These are phyloP conservation scores for Ptychobarbus kaznakovi DNA, from an alignment of 2,797 vertebrate species.

Conservation along the genomic window DNA sequence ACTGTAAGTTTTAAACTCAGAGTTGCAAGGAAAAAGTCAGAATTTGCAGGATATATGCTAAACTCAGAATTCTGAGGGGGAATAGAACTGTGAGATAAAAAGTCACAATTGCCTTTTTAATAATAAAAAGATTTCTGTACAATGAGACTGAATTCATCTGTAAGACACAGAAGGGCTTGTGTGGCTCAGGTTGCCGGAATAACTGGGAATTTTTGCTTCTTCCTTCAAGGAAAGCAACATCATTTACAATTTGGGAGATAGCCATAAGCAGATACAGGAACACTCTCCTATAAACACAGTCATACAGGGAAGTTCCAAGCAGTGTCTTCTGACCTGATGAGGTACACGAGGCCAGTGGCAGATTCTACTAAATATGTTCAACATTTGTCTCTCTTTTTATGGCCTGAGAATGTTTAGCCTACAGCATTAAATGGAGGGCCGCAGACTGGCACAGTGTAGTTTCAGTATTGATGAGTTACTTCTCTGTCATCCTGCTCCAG, in stretches of 20 bases:
- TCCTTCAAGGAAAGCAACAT: background rate
- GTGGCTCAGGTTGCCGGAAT: background rate
- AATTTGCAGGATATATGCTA: no score
- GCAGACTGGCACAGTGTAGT: background rate
- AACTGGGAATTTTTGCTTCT: background rate
- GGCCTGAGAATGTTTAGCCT: slow-evolving; percentile 10
- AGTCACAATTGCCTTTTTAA: no score
- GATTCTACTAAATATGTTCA: background rate
- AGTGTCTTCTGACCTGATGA: background rate
- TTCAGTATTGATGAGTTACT: slow-evolving; percentile 6
- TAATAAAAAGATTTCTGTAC: no score
- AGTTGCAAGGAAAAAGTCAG: no score
- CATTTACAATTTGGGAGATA: background rate
- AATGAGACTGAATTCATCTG: background rate
- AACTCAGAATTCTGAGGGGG: no score
- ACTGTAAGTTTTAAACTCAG: background rate
- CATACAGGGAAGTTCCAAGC: background rate
- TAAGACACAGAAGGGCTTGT: background rate
- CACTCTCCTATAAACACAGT: background rate
- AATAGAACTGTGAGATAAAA: no score
- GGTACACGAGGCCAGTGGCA: background rate
- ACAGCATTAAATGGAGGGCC: background rate
- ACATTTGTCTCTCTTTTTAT: slow-evolving; percentile 21
- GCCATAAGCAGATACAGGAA: background rate
- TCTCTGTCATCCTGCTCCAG: slow-evolving; percentile 4